Conservation (phyloP, 2,113 vertebrate species). For the Serilophus lunatus region DNA sequence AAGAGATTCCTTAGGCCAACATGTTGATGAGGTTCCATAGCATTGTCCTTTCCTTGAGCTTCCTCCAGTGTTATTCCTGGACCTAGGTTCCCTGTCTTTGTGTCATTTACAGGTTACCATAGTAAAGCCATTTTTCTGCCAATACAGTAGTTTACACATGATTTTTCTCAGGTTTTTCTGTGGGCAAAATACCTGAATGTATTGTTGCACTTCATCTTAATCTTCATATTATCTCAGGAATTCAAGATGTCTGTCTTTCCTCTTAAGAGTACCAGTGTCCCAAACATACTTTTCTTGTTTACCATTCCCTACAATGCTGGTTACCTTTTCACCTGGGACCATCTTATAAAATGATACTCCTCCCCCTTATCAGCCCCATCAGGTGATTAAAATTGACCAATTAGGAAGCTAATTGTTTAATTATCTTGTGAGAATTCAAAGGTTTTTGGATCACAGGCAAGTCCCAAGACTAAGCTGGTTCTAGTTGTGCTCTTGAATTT, state of each 20-base stretch:
- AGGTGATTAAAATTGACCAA: not conserved
- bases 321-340: not conserved
- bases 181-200: not conserved
- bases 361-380: not conserved
- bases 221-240: not conserved
- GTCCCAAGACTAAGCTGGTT: not conserved
- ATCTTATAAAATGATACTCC: not conserved
- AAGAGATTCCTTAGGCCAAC: not conserved
- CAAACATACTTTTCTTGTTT: not conserved
- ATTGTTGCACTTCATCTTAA: not conserved
- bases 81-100: not conserved
- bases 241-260: not conserved
- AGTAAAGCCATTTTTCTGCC: not conserved
- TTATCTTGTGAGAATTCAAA: not conserved
- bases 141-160: not conserved
- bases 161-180: not conserved
- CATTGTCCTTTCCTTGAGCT: not conserved
- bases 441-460: not conserved
- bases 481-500: not conserved
- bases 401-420: not conserved
- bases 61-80: not conserved
- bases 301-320: not conserved
- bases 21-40: not conserved
- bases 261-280: rapidly evolving
- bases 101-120: not conserved